Base-by-base conservation (phyloP, 2,797 vertebrate genomes). In the Microctenopoma stevenorrisi region DNA sequence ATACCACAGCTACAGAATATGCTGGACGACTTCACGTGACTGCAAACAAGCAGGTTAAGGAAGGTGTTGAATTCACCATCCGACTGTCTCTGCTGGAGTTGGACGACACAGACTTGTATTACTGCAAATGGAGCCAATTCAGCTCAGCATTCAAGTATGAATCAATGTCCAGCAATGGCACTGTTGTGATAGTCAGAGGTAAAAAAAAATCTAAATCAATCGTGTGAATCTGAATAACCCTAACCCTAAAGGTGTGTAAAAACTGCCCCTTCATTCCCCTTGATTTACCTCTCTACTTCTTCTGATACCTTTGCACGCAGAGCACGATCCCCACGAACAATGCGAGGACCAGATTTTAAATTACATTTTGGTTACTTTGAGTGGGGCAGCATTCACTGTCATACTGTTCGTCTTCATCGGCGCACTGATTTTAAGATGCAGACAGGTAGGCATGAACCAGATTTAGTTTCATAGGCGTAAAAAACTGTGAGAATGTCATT, bases 51-150 rank as follows among this genome's bases (percentile, higher is more conserved):
- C 4, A n/a, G 12, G 2, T 0, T 2, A 0, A 0, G 1, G 0
- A 0, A 1, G 64, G 71, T 42, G 26, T 4, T 6, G 14, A 42
- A 0, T 56, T 93, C 65, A 83, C 51, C 11, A 3, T 92, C 33
- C 54, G 12, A 5, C 61, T 93, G 44, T 85, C 84, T 46, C 40
- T 40, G 63, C 76, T 93, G 54, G 10, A 5, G 1, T 1, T 33
- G 40, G 16, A 69, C 0, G 92, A 94, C 81, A 92, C 89, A 0
- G 70, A 92, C 55, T 35, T 84, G 38, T 94, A 93, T 43, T 82
- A 68, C 79, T 94, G 92, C 65, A 33, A 1, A 2, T 93, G 90
- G 92, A 18, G 0, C 1, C 40, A 47, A 25, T 4, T n/a, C 1
- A 16, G 33, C 0, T 7, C 0, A 3, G 0, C 0, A 0, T 0